phyloP scores from a whole-genome alignment of 2,888 invertebrate species.

The Chloroclystis v-ata region DNA sequence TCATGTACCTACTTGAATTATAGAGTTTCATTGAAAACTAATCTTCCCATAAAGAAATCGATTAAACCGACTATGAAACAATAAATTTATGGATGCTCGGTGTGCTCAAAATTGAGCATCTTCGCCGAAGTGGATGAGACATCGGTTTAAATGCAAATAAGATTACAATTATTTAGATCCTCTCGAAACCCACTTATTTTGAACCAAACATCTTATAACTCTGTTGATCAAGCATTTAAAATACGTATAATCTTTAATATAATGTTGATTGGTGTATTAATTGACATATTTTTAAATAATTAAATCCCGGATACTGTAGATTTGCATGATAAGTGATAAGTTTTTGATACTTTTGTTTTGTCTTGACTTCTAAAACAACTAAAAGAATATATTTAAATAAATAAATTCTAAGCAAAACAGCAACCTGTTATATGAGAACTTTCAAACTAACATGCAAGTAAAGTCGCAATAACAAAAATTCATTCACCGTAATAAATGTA shows the following conservation, averaged over 20 bases:
- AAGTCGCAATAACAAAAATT: no score
- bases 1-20: no score
- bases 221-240: conserved; percentile 31
- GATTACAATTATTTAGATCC: conserved; percentile 58
- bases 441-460: no score
- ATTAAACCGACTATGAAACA: conserved; percentile 18
- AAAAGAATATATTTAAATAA: no score
- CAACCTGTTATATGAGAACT: no score
- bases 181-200: conserved; percentile 45
- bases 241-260: conserved; percentile 12
- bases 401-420: no score
- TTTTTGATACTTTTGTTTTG: no score
- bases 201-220: conserved; percentile 46
- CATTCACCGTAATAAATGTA: no score
- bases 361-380: no score
- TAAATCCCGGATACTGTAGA: no score
- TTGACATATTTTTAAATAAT: no score
- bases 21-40: not conserved
- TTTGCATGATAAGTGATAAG: not conserved
- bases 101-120: conserved; percentile 32
- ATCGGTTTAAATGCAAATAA: conserved; percentile 58
- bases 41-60: not conserved
- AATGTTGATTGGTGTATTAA: no score
- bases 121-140: conserved; percentile 37
- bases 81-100: conserved; percentile 37